Evolutionary conservation across 1,140 invertebrate species (phyloP).

Genomic region (Lordiphosa collinella): DNA sequence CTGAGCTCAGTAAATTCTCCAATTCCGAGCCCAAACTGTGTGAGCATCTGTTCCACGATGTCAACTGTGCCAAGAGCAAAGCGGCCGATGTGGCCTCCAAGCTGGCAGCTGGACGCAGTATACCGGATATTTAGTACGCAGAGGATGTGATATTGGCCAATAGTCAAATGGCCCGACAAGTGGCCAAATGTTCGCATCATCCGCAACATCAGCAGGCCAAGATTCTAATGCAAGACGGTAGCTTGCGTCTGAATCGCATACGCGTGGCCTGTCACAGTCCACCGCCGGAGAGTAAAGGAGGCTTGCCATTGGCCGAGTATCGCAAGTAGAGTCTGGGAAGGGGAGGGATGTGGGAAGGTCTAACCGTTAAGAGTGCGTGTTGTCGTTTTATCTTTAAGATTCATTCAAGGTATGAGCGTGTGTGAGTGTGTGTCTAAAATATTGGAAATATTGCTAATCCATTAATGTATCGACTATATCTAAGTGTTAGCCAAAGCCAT

Average conservation of each 20-base stretch:
- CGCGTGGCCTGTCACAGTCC: constrained; percentile 72
- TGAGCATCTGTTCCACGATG: constrained; percentile 76
- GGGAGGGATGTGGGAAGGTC: too few species aligned
- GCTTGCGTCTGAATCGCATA: constrained; percentile 47
- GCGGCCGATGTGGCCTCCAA: constrained; percentile 32
- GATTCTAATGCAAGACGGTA: constrained; percentile 18
- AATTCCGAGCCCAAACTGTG: constrained; percentile 78
- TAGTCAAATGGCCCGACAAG: constrained; percentile 55
- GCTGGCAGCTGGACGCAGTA: constrained; percentile 50
- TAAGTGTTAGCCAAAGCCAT: too few species aligned
- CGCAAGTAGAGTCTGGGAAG: constrained; percentile 36
- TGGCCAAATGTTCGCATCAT: constrained; percentile 54
- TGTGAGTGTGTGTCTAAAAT: constrained; percentile 25
- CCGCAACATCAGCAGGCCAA: constrained; percentile 56
- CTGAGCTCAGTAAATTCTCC: constrained; percentile 71
- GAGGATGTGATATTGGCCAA: constrained; percentile 78
- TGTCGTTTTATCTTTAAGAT: constrained; percentile 34
- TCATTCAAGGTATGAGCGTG: constrained; percentile 31
- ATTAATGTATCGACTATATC: too few species aligned
- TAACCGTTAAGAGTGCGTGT: constrained; percentile 29
- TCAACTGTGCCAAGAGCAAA: constrained; percentile 78
- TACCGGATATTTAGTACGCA: constrained; percentile 79
- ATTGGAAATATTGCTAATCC: not conserved
- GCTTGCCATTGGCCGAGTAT: constrained; percentile 49
- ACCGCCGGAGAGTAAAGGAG: constrained; percentile 34